Evolutionary conservation across 2,888 invertebrate species (phyloP), one percentile per base, ranked within the genome.

Genomic region (Parelbella ahira): DNA sequence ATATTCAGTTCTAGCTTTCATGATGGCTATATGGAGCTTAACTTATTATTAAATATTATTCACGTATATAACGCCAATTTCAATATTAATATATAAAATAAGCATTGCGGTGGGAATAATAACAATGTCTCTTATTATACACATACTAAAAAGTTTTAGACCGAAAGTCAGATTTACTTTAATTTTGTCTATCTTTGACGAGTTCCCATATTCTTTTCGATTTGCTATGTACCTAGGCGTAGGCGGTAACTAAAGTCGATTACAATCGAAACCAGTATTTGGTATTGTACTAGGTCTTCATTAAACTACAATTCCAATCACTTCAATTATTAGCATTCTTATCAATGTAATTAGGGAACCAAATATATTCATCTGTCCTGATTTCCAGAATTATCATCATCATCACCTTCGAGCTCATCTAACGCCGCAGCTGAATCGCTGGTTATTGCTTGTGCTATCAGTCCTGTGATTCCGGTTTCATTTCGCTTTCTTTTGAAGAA

Each of bases 371-470:
- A 73, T 51, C 73, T 73, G 39, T 75, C 65, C 52, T 69, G 61
- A 13, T 61, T 60, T 25, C 67, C 62, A 15, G 48, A 56, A 7
- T 63, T 60, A 13, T 74, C 68, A 6, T 73, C 68, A 5, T 74
- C 68, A 5, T 71, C 71, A n/a, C 73, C 69, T 37, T 69, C 69
- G 2, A 72, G 50, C 12, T 73, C 68, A 32, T 77, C 75, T 11
- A 76, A 57, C 0, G 62, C 64, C 27, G 57, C 49, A n/a, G 64
- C 58, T 4, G 68, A 67, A 43, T 81, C 74, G 43, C 75, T 76
- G 6, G 80, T 78, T 28, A 83, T 72, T 23, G 75, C 79, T 53
- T 83, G 73, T 19, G 81, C 78, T 50, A 84, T 63, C 33, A 84
- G 47, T 20, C 84, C 80, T 8, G 80, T 81, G 5, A 84, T 61